Evolutionary conservation across 2,113 vertebrate species (phyloP).

Genomic region (Tinamus guttatus): DNA sequence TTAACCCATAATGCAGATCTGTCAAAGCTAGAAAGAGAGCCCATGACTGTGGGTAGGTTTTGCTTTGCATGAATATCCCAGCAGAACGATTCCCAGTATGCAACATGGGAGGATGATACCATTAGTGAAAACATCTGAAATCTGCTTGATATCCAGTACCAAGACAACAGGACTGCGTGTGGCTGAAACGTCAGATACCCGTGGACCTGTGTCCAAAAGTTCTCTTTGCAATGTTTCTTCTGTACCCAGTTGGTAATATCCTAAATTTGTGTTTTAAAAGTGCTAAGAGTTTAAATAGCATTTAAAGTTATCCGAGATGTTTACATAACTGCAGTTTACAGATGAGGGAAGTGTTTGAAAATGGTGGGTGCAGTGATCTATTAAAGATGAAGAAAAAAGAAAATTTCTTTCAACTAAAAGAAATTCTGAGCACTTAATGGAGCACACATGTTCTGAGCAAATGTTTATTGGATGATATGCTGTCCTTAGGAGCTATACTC

Average conservation of each 20-base stretch:
- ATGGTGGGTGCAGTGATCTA: neutral
- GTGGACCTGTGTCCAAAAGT: neutral
- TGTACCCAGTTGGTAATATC: neutral
- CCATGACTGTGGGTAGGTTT: neutral
- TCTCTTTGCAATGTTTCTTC: neutral
- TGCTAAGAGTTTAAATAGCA: neutral
- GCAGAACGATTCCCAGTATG: neutral
- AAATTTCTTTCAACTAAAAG: neutral
- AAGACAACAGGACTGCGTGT: accelerated
- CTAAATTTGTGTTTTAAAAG: neutral
- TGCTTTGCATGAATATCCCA: neutral
- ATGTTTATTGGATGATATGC: neutral
- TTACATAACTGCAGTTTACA: neutral
- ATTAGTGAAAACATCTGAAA: neutral
- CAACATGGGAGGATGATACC: neutral
- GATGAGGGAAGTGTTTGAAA: neutral
- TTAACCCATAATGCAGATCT: neutral
- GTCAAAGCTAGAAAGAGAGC: neutral
- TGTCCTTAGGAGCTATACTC: neutral
- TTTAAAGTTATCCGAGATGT: neutral
- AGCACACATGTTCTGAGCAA: accelerated
- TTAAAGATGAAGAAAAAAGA: neutral
- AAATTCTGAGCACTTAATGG: neutral
- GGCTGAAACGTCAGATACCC: neutral
- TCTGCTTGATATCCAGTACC: neutral